Conservation (phyloP, 2,797 vertebrate species). For the Cetoscarus ocellatus region DNA sequence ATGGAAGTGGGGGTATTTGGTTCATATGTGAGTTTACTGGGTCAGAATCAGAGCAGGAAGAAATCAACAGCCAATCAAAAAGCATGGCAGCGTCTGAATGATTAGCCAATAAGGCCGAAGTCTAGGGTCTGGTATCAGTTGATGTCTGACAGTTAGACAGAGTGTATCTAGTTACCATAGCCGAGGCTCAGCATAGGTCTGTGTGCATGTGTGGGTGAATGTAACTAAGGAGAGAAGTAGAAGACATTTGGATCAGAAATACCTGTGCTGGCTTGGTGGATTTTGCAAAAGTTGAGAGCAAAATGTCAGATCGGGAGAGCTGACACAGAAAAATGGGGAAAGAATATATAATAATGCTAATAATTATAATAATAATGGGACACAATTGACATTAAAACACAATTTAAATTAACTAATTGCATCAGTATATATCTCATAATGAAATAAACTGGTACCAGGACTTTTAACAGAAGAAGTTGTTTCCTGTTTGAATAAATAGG, state of each 20-base stretch:
- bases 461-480: too few species aligned
- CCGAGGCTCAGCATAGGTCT: constrained; percentile 73
- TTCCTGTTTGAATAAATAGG: too few species aligned
- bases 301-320: constrained; percentile 68
- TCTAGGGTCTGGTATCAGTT: constrained; percentile 81
- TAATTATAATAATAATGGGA: too few species aligned
- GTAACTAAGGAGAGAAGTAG: constrained; percentile 62
- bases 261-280: constrained; percentile 72
- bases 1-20: constrained; percentile 70
- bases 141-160: constrained; percentile 85
- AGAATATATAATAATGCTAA: constrained; percentile 55
- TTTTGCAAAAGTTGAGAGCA: constrained; percentile 76
- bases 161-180: constrained; percentile 84
- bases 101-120: constrained; percentile 79
- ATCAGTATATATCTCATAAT: too few species aligned
- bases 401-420: too few species aligned
- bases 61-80: constrained; percentile 75
- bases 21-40: constrained; percentile 83
- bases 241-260: constrained; percentile 72
- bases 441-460: too few species aligned
- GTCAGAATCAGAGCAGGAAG: constrained; percentile 78
- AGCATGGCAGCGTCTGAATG: constrained; percentile 59
- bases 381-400: too few species aligned
- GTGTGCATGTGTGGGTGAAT: constrained; percentile 51
- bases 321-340: constrained; percentile 53